Base-by-base conservation (phyloP, 2,888 invertebrate species). In the Drosophila atroscutellata region DNA sequence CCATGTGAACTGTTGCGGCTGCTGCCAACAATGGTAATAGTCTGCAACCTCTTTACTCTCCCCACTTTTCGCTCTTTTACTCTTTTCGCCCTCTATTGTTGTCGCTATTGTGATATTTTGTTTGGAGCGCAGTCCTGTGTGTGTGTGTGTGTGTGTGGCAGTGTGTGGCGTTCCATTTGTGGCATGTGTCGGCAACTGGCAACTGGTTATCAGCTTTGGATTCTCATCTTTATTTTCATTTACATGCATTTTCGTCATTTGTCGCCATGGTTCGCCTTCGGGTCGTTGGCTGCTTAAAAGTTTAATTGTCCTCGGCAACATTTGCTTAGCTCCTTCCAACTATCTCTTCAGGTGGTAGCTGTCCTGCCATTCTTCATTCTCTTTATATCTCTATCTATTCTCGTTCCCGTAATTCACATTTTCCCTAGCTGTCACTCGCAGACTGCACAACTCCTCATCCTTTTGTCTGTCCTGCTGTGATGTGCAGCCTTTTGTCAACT, bases 371-470 rank as follows among this genome's bases (percentile, higher is more conserved):
- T 26, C 45, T 50, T 39, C 52, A 42, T 55, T 61, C 36, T 36
- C 37, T 37, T 60, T 55, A 24, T 50, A 55, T 55, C 59, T 70
- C 39, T 52, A 70, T 66, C 59, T 66, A 61, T 78, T 75, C 64
- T 75, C 30, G 56, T 71, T 75, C 70, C 64, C 68, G 67, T 77
- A 77, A 80, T 68, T 78, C 75, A 62, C 54, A 58, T 69, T 75
- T 77, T 80, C 81, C 86, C 84, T 85, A 88, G 85, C 89, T 91
- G 92, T 89, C 92, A 91, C 81, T 80, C 66, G 70, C 92, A 92
- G 92, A 72, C 20, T 56, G 9, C 34, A 7, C 34, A 45, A 45
- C 45, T 45, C 24, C 51, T 50, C 20, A 24, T 18, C n/a, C 42
- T 54, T 61, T 58, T 65, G 62, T 60, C 34, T 52, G 24, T 11